Conservation (phyloP, 1,140 invertebrate genomes). For the Bombyx mori region DNA sequence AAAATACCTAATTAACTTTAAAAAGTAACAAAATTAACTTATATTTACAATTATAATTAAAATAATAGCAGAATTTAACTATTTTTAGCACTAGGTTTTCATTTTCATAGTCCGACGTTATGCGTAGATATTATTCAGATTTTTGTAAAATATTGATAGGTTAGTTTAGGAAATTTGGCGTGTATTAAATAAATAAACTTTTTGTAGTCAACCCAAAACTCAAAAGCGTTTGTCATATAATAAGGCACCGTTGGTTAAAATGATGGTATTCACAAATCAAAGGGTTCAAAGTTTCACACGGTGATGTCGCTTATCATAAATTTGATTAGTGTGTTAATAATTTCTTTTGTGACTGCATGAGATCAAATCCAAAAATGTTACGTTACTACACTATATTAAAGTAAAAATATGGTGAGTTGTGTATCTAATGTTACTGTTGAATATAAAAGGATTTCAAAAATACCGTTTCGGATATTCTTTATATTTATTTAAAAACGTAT, state of each 20-base stretch:
- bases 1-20: conserved; percentile 69
- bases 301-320: no score
- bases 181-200: no score
- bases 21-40: conserved; percentile 71
- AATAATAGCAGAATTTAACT: conserved; percentile 63
- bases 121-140: no score
- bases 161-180: no score
- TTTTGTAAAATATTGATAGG: no score
- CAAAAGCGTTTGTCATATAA: conserved; percentile 6
- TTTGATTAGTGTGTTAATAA: conserved; percentile 18
- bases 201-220: no score
- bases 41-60: conserved; percentile 68
- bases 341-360: conserved; percentile 61
- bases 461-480: background rate
- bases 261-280: conserved; percentile 2
- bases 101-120: background rate
- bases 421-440: no score
- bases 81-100: conserved; percentile 49
- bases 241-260: conserved; percentile 25
- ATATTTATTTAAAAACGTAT: conserved; percentile 5
- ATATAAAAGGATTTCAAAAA: no score
- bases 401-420: no score
- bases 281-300: no score
- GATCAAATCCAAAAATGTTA: conserved; percentile 55
- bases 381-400: no score